These are phyloP conservation scores for Pyrrhia umbra DNA, from an alignment of 2,888 invertebrate genomes.

Conservation along the genomic window DNA sequence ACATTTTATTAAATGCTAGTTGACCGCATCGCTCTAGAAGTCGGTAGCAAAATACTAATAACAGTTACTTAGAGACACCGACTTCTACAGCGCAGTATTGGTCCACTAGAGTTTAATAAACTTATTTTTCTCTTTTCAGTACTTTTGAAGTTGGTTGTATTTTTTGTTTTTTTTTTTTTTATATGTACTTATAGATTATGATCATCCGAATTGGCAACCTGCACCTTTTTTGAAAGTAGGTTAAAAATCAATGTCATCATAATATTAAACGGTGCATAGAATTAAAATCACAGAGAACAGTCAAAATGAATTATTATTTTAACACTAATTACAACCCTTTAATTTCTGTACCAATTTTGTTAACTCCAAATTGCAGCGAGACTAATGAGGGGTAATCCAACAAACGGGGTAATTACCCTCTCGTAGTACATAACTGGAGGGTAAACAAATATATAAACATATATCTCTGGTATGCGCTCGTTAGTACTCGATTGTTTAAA, in stretches of 20 bases:
- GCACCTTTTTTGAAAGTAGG: too few species aligned
- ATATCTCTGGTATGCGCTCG: slow-evolving; percentile 28
- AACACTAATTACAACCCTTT: slow-evolving; percentile 23
- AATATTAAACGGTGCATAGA: slow-evolving; percentile 3
- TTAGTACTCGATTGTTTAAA: slow-evolving; percentile 54
- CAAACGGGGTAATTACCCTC: slow-evolving; percentile 43
- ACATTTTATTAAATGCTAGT: too few species aligned
- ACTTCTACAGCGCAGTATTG: too few species aligned
- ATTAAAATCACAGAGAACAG: background rate
- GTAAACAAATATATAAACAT: slow-evolving; percentile 35
- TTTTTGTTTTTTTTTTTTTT: too few species aligned
- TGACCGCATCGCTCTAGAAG: too few species aligned
- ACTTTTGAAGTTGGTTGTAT: too few species aligned
- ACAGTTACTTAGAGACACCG: too few species aligned
- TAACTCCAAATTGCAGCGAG: slow-evolving; percentile 19
- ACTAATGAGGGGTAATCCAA: slow-evolving; percentile 42
- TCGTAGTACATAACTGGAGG: slow-evolving; percentile 16
- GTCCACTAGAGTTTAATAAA: too few species aligned
- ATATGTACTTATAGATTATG: too few species aligned
- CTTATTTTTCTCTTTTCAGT: too few species aligned
- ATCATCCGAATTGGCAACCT: too few species aligned
- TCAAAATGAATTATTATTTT: slow-evolving; percentile 12
- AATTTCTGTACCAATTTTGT: slow-evolving; percentile 26
- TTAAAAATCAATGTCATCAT: slow-evolving; percentile 11
- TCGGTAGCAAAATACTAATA: too few species aligned